Conservation (phyloP, 2,888 invertebrate species). For the Flabesymbios commensalis region DNA sequence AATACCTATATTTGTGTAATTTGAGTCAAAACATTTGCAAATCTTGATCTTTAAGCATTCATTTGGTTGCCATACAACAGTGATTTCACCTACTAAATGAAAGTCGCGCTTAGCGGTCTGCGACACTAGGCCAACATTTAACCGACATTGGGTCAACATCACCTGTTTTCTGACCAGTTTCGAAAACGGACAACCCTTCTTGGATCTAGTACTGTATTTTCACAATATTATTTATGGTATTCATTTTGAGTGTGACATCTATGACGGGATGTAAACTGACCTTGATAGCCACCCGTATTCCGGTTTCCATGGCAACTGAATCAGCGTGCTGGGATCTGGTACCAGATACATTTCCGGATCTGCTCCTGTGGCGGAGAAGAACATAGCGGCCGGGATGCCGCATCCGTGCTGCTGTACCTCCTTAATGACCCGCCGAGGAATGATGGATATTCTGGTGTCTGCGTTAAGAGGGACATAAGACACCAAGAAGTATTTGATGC, state of each 20-base stretch:
- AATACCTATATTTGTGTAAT: too few relatives aligned
- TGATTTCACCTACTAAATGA: too few relatives aligned
- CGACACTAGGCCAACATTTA: too few relatives aligned
- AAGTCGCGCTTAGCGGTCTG: too few relatives aligned
- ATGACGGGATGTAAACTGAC: slow-evolving; percentile 13
- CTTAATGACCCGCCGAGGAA: slow-evolving; percentile 27
- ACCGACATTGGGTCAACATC: too few relatives aligned
- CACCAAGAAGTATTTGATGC: slow-evolving; percentile 35
- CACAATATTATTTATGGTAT: too few relatives aligned
- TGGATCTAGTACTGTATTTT: too few relatives aligned
- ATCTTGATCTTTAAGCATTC: too few relatives aligned
- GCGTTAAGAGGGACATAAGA: slow-evolving; percentile 32
- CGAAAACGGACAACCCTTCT: neutral
- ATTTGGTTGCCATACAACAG: too few relatives aligned
- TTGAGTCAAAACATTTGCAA: too few relatives aligned
- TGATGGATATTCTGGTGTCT: slow-evolving; percentile 24
- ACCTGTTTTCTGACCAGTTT: neutral
- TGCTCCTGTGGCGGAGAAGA: slow-evolving; percentile 27
- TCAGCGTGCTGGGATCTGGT: slow-evolving; percentile 34
- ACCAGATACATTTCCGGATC: slow-evolving; percentile 34
- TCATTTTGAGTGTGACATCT: too few relatives aligned
- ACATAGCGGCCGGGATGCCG: slow-evolving; percentile 32
- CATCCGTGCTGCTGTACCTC: slow-evolving; percentile 30
- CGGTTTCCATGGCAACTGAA: slow-evolving; percentile 38
- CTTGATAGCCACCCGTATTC: slow-evolving; percentile 36